A percentile compares a stretch with the other conserved stretches of the same genome.
Conservation (phyloP, 1,140 invertebrate genomes). For the Acromyrmex heyeri region DNA sequence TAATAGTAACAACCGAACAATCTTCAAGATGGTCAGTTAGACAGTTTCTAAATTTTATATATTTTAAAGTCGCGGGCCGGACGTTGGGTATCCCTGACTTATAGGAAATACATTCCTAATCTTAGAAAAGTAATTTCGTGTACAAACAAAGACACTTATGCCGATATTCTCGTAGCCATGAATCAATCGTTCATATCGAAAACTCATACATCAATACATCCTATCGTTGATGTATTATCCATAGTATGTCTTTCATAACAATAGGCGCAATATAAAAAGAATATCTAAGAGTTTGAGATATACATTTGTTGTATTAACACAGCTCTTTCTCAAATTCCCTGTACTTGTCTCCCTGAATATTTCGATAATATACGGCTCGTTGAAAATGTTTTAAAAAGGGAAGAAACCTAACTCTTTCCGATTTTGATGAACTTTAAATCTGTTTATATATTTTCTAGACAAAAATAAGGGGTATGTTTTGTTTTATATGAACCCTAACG, state of each 20-base stretch:
- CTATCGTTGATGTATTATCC: background rate
- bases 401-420: no score
- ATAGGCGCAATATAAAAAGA: slow-evolving; percentile 27
- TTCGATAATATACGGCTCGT: slow-evolving; percentile 57
- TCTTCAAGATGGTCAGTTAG: no score
- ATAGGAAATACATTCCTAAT: background rate
- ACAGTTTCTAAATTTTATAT: no score
- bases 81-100: background rate
- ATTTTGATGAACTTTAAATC: no score
- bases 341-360: slow-evolving; percentile 57
- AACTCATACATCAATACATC: background rate
- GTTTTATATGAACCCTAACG: no score
- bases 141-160: slow-evolving; percentile 9
- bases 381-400: slow-evolving; percentile 25
- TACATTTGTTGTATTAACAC: slow-evolving; percentile 34
- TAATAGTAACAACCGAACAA: no score
- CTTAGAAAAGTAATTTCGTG: slow-evolving; percentile 23
- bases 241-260: background rate
- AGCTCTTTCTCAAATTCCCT: slow-evolving; percentile 45
- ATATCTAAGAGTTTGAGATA: slow-evolving; percentile 30
- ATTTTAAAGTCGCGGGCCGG: no score
- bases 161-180: background rate
- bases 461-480: no score
- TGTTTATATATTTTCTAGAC: no score
- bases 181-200: slow-evolving; percentile 22